Conservation (phyloP, 2,888 invertebrate species). For the Atethmia centrago region DNA sequence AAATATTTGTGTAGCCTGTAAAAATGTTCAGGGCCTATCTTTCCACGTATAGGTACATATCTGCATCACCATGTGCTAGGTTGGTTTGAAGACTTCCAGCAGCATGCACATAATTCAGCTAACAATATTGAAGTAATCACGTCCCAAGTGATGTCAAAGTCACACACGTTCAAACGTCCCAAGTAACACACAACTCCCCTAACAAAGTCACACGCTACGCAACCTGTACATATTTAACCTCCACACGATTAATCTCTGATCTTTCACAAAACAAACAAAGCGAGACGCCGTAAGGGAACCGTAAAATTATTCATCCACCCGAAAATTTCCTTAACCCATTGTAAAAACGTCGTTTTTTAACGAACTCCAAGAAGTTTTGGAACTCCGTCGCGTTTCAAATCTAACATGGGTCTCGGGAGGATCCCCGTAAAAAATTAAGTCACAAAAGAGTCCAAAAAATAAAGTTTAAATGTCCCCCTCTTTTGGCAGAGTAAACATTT, state of each 20-base stretch:
- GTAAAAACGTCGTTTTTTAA: constrained; percentile 87
- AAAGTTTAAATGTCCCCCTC: constrained; percentile 85
- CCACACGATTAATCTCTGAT: constrained; percentile 65
- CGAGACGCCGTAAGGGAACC: constrained; percentile 71
- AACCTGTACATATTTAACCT: constrained; percentile 45
- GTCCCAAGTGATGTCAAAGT: constrained; percentile 17
- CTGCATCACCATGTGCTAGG: background rate
- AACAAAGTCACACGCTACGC: constrained; percentile 19
- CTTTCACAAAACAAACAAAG: constrained; percentile 71
- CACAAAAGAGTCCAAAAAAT: constrained; percentile 84
- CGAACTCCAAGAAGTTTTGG: constrained; percentile 85
- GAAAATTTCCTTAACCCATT: constrained; percentile 86
- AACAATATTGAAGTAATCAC: constrained; percentile 1
- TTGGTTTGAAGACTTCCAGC: background rate
- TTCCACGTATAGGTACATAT: background rate
- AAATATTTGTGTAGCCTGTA: background rate
- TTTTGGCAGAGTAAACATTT: constrained; percentile 86
- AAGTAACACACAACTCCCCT: constrained; percentile 27
- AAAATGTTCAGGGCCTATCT: background rate
- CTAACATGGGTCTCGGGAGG: constrained; percentile 86
- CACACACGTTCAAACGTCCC: constrained; percentile 29
- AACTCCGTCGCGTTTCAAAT: constrained; percentile 86
- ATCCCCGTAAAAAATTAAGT: constrained; percentile 87
- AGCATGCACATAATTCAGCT: background rate
- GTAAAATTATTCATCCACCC: constrained; percentile 86